Conservation (phyloP, 2,113 vertebrate species). For the Pheucticus melanocephalus region DNA sequence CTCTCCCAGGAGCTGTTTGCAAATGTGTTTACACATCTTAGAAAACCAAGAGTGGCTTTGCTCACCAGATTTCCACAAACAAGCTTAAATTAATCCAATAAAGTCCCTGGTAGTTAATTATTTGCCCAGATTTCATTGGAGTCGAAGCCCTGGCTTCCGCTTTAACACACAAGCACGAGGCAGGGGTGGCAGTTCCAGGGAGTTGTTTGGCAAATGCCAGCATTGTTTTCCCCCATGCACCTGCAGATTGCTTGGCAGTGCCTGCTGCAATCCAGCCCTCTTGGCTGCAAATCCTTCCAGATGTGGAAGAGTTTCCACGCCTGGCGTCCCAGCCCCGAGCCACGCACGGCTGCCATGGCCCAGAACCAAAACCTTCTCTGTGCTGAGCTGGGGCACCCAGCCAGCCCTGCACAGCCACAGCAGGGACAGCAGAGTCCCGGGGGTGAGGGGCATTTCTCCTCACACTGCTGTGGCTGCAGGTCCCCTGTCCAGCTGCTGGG, state of each 20-base stretch:
- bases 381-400: fast-evolving
- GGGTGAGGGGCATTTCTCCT: fast-evolving
- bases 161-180: neutral
- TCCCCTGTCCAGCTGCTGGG: neutral
- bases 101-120: slow-evolving; percentile 12
- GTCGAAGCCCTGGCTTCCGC: neutral
- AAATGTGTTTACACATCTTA: neutral
- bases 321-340: fast-evolving
- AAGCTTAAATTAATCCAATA: neutral
- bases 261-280: neutral
- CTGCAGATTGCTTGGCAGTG: neutral
- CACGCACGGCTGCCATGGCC: fast-evolving
- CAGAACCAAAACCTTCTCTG: neutral
- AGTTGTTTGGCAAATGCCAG: neutral
- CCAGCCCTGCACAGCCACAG: neutral
- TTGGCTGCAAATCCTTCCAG: neutral
- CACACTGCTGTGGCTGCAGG: fast-evolving
- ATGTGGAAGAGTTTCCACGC: neutral
- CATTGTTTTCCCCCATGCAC: neutral
- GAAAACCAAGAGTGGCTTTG: neutral
- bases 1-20: neutral
- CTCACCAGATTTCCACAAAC: neutral
- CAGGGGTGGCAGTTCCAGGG: neutral
- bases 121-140: neutral
- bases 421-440: fast-evolving